Conservation (phyloP, 2,797 vertebrate species). For the Dallia pectoralis region DNA sequence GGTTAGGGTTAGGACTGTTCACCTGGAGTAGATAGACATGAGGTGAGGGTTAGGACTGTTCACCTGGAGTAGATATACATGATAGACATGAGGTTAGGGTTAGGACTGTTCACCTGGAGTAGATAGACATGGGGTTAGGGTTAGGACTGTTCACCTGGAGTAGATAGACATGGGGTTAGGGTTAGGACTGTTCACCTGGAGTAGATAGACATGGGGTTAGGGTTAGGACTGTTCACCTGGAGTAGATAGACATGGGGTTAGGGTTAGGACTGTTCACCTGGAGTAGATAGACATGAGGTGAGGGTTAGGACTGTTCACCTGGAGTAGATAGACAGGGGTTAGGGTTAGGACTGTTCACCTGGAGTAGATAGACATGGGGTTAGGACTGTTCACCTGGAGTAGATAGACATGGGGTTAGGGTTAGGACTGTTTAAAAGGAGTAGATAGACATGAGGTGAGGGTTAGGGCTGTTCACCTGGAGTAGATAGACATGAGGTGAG, state of each 20-base stretch:
- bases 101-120: conserved; percentile 79
- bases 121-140: conserved; percentile 20
- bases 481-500: too few species aligned
- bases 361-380: conserved; percentile 30
- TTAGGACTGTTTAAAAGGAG: conserved; percentile 80
- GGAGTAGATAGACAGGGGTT: too few species aligned
- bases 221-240: conserved; percentile 75
- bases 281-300: conserved; percentile 27
- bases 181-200: conserved; percentile 84
- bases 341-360: too few species aligned
- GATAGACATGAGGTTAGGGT: conserved; percentile 16
- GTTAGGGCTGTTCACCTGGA: conserved; percentile 67
- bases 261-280: conserved; percentile 83
- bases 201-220: conserved; percentile 20
- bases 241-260: too few species aligned
- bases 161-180: too few species aligned
- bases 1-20: conserved; percentile 54
- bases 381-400: conserved; percentile 76
- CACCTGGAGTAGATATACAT: conserved; percentile 68
- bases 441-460: conserved; percentile 20
- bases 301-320: conserved; percentile 67
- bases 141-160: conserved; percentile 69
- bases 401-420: too few species aligned
- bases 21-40: conserved; percentile 75
- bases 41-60: too few species aligned